Evolutionary conservation across 2,113 vertebrate genomes (phyloP).

Genomic region (Melanerpes formicivorus): DNA sequence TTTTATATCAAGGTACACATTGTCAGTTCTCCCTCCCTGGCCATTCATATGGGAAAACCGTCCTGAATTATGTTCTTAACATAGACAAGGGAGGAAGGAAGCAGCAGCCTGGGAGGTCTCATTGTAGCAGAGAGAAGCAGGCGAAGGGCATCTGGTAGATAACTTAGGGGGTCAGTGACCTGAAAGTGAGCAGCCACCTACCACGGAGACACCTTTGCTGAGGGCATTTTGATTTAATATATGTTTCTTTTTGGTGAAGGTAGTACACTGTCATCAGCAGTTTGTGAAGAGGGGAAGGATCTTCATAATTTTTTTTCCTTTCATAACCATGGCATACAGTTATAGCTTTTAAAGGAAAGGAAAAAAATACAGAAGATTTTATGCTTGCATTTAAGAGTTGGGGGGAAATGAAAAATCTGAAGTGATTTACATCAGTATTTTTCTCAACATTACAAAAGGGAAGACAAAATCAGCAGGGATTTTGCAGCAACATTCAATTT

Average conservation of each 20-base stretch:
- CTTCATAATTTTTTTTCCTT: neutral
- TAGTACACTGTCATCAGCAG: neutral
- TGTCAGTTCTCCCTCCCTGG: neutral
- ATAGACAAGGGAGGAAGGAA: neutral
- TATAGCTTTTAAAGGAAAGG: neutral
- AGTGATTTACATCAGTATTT: neutral
- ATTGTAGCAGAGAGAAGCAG: neutral
- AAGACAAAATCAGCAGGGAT: neutral
- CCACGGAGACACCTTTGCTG: neutral
- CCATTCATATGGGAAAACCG: neutral
- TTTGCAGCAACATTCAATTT: neutral
- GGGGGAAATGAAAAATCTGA: neutral
- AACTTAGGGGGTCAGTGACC: neutral
- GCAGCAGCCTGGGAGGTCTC: neutral
- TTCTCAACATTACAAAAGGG: neutral
- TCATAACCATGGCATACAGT: neutral
- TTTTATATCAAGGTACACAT: neutral
- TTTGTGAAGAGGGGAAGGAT: neutral
- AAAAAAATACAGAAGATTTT: neutral
- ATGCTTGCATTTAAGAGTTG: neutral
- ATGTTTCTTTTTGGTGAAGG: rapidly evolving
- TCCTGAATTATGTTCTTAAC: neutral
- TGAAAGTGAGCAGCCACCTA: neutral
- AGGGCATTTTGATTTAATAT: rapidly evolving
- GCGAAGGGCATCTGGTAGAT: neutral